A percentile compares a stretch with the other conserved stretches of the same genome.
Conservation (phyloP, 2,797 vertebrate genomes). For the Artibeus lituratus region DNA sequence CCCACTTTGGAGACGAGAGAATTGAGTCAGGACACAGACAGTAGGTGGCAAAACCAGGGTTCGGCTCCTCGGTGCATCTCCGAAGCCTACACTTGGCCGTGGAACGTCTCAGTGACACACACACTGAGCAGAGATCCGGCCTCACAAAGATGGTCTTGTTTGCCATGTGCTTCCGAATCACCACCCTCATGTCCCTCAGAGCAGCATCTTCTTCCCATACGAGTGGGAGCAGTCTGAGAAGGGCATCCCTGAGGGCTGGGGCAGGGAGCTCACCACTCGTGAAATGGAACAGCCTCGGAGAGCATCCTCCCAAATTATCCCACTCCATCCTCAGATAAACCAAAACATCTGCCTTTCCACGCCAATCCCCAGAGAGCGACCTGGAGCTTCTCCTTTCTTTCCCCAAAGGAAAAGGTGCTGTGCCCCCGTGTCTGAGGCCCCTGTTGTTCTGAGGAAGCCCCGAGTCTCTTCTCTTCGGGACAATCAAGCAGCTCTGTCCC, state of each 20-base stretch:
- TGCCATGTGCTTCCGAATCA: fast-evolving
- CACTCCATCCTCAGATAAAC: neutral
- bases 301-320: neutral
- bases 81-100: fast-evolving
- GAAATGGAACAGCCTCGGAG: neutral
- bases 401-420: neutral
- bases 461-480: neutral
- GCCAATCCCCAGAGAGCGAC: neutral
- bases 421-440: neutral
- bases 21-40: neutral
- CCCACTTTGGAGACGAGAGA: neutral
- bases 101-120: fast-evolving
- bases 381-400: neutral
- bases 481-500: neutral
- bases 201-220: too few relatives aligned
- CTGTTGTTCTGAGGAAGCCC: neutral
- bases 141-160: neutral
- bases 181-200: fast-evolving
- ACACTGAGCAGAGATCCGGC: fast-evolving
- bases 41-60: fast-evolving
- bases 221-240: neutral
- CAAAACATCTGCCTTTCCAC: neutral
- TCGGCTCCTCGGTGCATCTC: fast-evolving
- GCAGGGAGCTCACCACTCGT: fast-evolving
- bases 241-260: neutral